Evolutionary conservation across 2,888 invertebrate species (phyloP), one percentile per base, ranked within the genome.

Genomic region (Dynastes tityus): DNA sequence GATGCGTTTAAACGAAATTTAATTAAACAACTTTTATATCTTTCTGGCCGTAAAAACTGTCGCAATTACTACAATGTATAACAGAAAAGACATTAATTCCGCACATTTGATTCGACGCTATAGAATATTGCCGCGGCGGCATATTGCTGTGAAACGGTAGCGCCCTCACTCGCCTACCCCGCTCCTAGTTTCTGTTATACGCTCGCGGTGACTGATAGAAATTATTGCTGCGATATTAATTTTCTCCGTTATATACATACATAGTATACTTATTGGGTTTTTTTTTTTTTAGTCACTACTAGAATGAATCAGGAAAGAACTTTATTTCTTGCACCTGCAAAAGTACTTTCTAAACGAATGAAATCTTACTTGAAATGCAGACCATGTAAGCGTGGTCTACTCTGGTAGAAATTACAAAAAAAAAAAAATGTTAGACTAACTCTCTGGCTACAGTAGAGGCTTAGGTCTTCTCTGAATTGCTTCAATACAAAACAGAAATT

Each of bases 11-110:
- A 87, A 87, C 87, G 86, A 88, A 88, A 88, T 88, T 88, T 87
- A 88, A 88, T 88, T 88, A 88, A 88, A 87, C 88, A 87, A 88
- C 86, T 88, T 88, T 88, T 87, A 88, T 88, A 87, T 86, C 87
- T 86, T 85, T 84, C 83, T 83, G 86, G 85, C 83, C 85, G 86
- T 87, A 87, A 88, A 88, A 86, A 87, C 86, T 85, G 85, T 83
- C 85, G 85, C 85, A 85, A 86, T 86, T 86, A 87, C 87, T 87
- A 87, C 87, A 87, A 86, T 87, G 87, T 87, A 40, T 73, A 87
- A 85, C 84, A 84, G 83, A 80, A 86, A 84, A 83, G 85, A 86
- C 86, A 83, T 86, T 85, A 86, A 87, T 87, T 86, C 85, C 84
- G 84, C 86, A 85, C 85, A 84, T 86, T 86, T 85, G 82, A 82